Base-by-base conservation (phyloP, 2,113 vertebrate species). In the Labeo catla region DNA sequence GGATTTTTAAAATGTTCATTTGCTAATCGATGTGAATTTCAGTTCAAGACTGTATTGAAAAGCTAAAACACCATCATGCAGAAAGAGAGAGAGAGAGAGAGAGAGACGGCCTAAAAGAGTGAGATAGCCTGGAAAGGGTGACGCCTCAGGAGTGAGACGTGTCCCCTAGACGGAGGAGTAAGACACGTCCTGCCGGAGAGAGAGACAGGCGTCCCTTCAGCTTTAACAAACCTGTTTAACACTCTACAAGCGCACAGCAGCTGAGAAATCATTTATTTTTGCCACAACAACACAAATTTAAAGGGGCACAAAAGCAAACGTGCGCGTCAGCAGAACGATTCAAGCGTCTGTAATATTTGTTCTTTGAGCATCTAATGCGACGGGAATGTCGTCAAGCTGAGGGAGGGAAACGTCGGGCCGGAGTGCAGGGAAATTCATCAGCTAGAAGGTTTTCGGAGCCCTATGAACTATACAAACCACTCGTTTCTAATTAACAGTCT, bases 61-160 rank as follows among this genome's bases (percentile, higher is more conserved):
- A 92, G 92, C 93, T 93, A 93, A 91, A 85, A 68, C 47, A 92
- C 79, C 91, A 85, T 92, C 87, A 34, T 84, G 92, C 85, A 91
- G 90, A 84, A 63, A 63, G 21, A 65, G 39, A 74, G 9, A 47
- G 11, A 21, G 54, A 59, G 57, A 59, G 57, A 65, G 11, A 21
- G 54, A 59, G 57, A 59, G 57, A 65, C 21, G 3, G 21, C 59
- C 59, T 63, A 63, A 63, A 23, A 63, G 21, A 61, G 59, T 61
- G 59, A 63, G 59, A 61, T 8, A 63, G 21, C 21, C 59, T 63
- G 59, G 13, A 16, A 15, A 57, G 54, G 52, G 52, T 6, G 15
- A 52, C 12, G 15, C 15, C 50, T 52, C 50, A 1, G 50, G 52
- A 54, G 52, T 16, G 52, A 57, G 54, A 52, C 12, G 12, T 39